These are phyloP conservation scores for Tachyglossus aculeatus DNA, from an alignment of 2,797 vertebrate genomes.

Conservation along the genomic window DNA sequence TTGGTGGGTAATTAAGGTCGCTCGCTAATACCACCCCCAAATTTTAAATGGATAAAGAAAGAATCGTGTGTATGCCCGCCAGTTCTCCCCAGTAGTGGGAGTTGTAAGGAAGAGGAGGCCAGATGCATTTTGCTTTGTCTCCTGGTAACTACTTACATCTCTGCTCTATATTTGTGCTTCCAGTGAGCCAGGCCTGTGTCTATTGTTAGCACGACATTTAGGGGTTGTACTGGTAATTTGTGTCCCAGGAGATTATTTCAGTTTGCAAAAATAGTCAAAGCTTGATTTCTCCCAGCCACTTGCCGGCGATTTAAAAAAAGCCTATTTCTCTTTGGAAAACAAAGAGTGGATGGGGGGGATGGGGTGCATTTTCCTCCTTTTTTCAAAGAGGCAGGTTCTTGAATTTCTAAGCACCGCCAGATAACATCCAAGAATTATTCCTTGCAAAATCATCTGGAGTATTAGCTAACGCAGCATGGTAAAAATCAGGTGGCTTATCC, in stretches of 20 bases:
- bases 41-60: conserved; percentile 32
- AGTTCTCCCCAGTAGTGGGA: conserved; percentile 3
- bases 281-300: conserved; percentile 35
- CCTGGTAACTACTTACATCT: conserved; percentile 4
- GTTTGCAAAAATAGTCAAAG: conserved; percentile 44
- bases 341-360: conserved; percentile 14
- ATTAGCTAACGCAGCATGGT: conserved; percentile 3
- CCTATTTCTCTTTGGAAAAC: conserved; percentile 38
- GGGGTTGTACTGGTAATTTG: conserved; percentile 16
- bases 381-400: conserved; percentile 9
- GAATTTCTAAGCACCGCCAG: conserved; percentile 10
- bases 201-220: conserved; percentile 39
- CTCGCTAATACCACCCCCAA: background rate
- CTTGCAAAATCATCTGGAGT: conserved; percentile 16
- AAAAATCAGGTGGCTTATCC: conserved; percentile 3
- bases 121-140: conserved; percentile 20
- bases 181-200: conserved; percentile 8
- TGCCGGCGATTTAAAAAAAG: conserved; percentile 47
- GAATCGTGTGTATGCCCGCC: background rate
- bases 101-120: background rate
- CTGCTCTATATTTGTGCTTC: conserved; percentile 10
- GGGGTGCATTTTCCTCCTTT: no score
- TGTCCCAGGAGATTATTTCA: conserved; percentile 36
- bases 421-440: conserved; percentile 32
- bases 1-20: background rate